Percentiles rank a stretch among this genome's conserved stretches.
Evolutionary conservation across 2,113 vertebrate species (phyloP).

Genomic region (Pandion haliaetus): DNA sequence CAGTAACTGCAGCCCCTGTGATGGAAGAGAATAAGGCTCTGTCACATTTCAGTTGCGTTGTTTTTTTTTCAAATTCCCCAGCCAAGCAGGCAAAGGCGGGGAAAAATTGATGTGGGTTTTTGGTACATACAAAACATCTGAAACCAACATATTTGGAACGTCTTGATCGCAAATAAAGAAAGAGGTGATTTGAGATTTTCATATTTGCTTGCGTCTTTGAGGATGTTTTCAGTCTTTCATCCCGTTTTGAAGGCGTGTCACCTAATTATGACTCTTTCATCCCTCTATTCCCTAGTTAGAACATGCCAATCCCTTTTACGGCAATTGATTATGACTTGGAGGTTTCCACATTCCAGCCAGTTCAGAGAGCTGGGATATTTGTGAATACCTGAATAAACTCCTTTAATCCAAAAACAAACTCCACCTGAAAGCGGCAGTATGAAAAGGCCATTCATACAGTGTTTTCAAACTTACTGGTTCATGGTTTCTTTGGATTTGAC

Average conservation of each 20-base stretch:
- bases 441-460: conserved; percentile 75
- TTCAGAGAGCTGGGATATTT: conserved; percentile 72
- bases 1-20: not conserved
- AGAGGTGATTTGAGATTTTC: conserved; percentile 58
- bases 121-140: not conserved
- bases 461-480: conserved; percentile 65
- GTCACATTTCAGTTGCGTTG: not conserved
- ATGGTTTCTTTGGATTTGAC: conserved; percentile 68
- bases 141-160: not conserved
- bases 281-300: conserved; percentile 56
- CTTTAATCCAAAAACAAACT: conserved; percentile 81
- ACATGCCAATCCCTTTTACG: conserved; percentile 56
- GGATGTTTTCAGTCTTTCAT: conserved; percentile 69
- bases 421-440: conserved; percentile 72
- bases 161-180: conserved; percentile 41
- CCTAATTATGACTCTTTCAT: conserved; percentile 75
- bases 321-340: conserved; percentile 72
- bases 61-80: not conserved
- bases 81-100: not conserved
- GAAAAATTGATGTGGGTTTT: not conserved
- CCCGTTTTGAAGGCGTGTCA: conserved; percentile 63
- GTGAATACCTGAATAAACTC: conserved; percentile 80
- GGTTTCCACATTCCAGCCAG: conserved; percentile 72
- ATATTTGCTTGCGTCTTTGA: conserved; percentile 13
- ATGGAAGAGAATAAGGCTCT: not conserved